Percentiles rank a stretch among this genome's conserved stretches.
Conservation (phyloP, 2,113 vertebrate species). For the Porphyrio hochstetteri region DNA sequence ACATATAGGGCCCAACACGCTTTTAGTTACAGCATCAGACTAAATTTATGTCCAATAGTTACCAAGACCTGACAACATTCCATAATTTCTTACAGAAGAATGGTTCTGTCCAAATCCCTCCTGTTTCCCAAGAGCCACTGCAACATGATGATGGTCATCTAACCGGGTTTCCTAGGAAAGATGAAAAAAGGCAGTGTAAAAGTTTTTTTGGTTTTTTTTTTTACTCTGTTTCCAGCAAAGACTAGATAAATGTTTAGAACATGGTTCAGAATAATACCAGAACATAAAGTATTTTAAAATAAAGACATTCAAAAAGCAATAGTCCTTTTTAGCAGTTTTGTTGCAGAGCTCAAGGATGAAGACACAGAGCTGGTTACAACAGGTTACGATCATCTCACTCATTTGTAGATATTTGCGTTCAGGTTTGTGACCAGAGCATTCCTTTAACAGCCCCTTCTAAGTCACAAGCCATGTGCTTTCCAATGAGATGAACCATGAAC, state of each 20-base stretch:
- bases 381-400: not conserved
- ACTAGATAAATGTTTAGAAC: not conserved
- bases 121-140: slow-evolving; percentile 86
- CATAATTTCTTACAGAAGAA: slow-evolving; percentile 60
- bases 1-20: not conserved
- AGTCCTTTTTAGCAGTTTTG: not conserved
- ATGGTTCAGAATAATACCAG: not conserved
- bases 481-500: not conserved
- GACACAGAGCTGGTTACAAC: not conserved
- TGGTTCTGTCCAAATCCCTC: slow-evolving; percentile 41
- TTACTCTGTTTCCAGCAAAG: not conserved
- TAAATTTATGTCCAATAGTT: not conserved
- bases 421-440: not conserved
- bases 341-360: not conserved
- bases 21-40: not conserved
- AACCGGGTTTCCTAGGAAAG: slow-evolving; percentile 80
- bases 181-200: not conserved
- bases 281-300: not conserved
- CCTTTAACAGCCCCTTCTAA: not conserved
- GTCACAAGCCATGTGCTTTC: not conserved
- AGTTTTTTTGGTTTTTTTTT: not conserved
- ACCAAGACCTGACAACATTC: not conserved
- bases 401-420: not conserved
- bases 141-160: slow-evolving; percentile 87
- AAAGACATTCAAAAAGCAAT: not conserved